Percentiles rank a stretch among this genome's conserved stretches.
Conservation (phyloP, 2,888 invertebrate genomes). For the Agrotis segetum region DNA sequence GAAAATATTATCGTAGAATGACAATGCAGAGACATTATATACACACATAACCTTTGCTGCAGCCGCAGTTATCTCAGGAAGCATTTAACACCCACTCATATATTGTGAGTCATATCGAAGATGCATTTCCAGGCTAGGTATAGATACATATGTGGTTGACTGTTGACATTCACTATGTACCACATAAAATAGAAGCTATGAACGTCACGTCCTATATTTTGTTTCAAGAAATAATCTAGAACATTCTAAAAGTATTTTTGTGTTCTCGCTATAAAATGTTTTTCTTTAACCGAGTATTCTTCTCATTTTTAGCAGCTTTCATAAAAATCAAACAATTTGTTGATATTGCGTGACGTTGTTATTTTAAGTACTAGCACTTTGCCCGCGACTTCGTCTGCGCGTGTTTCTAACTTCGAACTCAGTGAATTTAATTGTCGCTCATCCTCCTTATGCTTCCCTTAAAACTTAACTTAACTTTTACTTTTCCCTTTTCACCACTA, state of each 20-base stretch:
- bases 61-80: slow-evolving; percentile 25
- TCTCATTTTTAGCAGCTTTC: slow-evolving; percentile 32
- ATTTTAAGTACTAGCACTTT: too few species aligned
- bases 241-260: slow-evolving; percentile 42
- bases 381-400: too few species aligned
- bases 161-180: slow-evolving; percentile 42
- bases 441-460: too few species aligned
- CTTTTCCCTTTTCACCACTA: too few species aligned
- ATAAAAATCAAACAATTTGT: slow-evolving; percentile 33
- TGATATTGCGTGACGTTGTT: slow-evolving; percentile 22
- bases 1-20: slow-evolving; percentile 29
- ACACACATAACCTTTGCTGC: slow-evolving; percentile 35
- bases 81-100: slow-evolving; percentile 45
- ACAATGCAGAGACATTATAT: slow-evolving; percentile 23
- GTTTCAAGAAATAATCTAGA: slow-evolving; percentile 38
- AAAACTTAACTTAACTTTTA: too few species aligned
- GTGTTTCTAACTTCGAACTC: too few species aligned
- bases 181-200: slow-evolving; percentile 17
- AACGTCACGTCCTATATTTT: slow-evolving; percentile 31
- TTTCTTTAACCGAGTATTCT: slow-evolving; percentile 27
- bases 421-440: too few species aligned
- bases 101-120: slow-evolving; percentile 42
- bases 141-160: slow-evolving; percentile 30
- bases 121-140: slow-evolving; percentile 52
- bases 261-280: slow-evolving; percentile 25